Evolutionary conservation across 1,140 invertebrate genomes (phyloP), one percentile per base, ranked within the genome.

Genomic region (Aphis gossypii): DNA sequence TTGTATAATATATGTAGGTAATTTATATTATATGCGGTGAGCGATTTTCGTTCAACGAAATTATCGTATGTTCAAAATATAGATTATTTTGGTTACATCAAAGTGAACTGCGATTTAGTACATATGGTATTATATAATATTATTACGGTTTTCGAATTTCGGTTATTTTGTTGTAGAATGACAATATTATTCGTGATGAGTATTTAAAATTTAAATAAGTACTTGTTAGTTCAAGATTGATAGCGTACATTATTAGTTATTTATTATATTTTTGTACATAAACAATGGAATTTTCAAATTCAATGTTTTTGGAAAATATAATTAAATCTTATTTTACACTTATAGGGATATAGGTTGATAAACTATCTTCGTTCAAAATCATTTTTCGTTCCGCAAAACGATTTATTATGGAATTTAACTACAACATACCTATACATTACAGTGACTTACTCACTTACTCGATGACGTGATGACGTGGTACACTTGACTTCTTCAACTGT

Each of bases 51-150:
- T n/a, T n/a, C 8, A 8, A n/a, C 30, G 60, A 76, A 76, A 76
- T 76, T 23, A 76, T 76, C 60, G 60, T 76, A 14, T n/a, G 60
- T 76, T 11, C 18, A 76, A n/a, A 76, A n/a, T n/a, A 68, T n/a
- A 76, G 14, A 76, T n/a, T 76, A 76, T 76, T 76, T 76, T 76
- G 30, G 60, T n/a, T 76, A 76, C 60, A 76, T 76, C 60, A 76
- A 76, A 76, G 60, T 35, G 60, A 9, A 35, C 14, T 76, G 30
- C 14, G 14, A 68, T 76, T 76, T 76, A n/a, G n/a, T n/a, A 4
- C 60, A 5, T n/a, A 9, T 18, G 5, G 14, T 11, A n/a, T 76
- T 30, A 68, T 30, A 76, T 76, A 76, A n/a, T 18, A 76, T n/a
- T n/a, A 14, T 68, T 18, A 68, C 14, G 60, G 60, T 68, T 68